Evolutionary conservation across 2,113 vertebrate species (phyloP), one percentile per base, ranked within the genome.

Genomic region (Conger conger): DNA sequence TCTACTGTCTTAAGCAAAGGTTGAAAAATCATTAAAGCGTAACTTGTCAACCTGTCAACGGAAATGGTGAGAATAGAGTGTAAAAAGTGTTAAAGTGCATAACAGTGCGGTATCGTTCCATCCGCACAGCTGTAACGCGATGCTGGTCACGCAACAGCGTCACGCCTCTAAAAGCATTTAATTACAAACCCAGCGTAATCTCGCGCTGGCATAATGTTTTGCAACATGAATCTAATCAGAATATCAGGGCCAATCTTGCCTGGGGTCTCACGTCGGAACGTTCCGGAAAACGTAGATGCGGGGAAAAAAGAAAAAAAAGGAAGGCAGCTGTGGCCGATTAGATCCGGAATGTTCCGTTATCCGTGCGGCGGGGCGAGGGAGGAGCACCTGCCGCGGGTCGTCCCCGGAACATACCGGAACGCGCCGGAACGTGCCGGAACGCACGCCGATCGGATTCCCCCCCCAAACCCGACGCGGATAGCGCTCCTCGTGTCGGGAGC

Each of bases 341-440:
- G 79, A 79, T 60, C 60, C 76, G 33, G 9, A 82, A 79, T 63
- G 23, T 76, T 17, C 54, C 85, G 80, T 83, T 86, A 63, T 80
- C 85, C 77, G 68, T 42, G 76, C 85, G 73, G 85, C 36, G 54
- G 57, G 50, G 30, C 73, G 85, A 73, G 76, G 80, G 82, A 68
- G 18, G 4, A 17, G 54, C 82, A 83, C 40, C 86, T 86, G 86
- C 35, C 23, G 17, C 42, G 50, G 57, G 54, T 82, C 30, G 33
- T 40, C 54, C 76, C 35, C 37, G 36, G 54, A 30, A 17, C 42
- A n/a, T 4, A n/a, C 63, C 33, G 7, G 35, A n/a, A n/a, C n/a
- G n/a, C n/a, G n/a, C n/a, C n/a, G n/a, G n/a, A n/a, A n/a, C n/a
- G n/a, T n/a, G n/a, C n/a, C n/a, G n/a, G n/a, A n/a, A n/a, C 27